Conservation (phyloP, 2,888 invertebrate genomes). For the Girardia tigrina region DNA sequence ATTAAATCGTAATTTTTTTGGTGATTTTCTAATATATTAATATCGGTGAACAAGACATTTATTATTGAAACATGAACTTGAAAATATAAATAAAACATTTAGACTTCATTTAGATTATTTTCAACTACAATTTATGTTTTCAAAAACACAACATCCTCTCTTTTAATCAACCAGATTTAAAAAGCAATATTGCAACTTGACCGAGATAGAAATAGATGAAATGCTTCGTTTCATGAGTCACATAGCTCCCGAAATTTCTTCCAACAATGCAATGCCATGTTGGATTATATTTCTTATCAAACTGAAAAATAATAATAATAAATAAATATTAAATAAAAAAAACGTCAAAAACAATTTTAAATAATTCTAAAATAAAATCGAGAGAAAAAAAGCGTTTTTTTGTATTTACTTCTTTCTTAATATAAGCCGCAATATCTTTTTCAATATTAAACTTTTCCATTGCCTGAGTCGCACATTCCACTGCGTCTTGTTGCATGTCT, state of each 20-base stretch:
- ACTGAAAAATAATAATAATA: conserved; percentile 53
- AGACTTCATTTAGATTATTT: background rate
- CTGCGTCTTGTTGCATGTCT: conserved; percentile 98
- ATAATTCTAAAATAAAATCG: too few relatives aligned
- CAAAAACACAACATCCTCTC: background rate
- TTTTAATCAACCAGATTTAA: background rate
- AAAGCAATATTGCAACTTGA: conserved; percentile 11
- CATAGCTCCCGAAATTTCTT: conserved; percentile 76
- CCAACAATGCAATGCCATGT: conserved; percentile 99
- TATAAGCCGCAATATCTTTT: conserved; percentile 97
- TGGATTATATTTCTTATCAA: conserved; percentile 98
- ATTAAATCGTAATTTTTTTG: too few relatives aligned
- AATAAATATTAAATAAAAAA: background rate
- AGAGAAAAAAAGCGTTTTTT: too few relatives aligned
- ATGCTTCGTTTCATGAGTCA: conserved; percentile 23
- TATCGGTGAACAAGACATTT: conserved; percentile 11
- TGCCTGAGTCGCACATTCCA: conserved; percentile 89
- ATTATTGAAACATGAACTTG: conserved; percentile 9
- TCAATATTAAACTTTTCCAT: conserved; percentile 95
- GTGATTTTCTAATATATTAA: too few relatives aligned
- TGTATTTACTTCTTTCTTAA: conserved; percentile 68
- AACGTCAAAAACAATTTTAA: too few relatives aligned
- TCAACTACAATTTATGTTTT: conserved; percentile 1
- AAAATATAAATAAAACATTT: background rate
- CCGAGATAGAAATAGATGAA: conserved; percentile 12